Conservation (phyloP, 2,888 invertebrate genomes). For the Spatulosminthurus flaviceps region DNA sequence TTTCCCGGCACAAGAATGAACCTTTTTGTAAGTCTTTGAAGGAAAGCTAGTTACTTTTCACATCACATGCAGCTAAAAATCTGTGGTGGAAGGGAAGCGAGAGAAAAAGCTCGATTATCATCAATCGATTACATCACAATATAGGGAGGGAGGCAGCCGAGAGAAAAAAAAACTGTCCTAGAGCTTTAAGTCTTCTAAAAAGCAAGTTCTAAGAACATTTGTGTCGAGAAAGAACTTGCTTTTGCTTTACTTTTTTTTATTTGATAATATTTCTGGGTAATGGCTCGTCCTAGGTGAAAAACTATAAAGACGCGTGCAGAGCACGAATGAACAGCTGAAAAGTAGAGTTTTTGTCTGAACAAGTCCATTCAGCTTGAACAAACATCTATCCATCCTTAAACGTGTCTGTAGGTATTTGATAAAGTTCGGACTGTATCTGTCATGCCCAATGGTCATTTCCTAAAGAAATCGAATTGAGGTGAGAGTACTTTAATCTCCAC, state of each 20-base stretch:
- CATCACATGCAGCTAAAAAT: conserved; percentile 3
- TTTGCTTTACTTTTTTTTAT: too few species aligned
- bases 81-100: background rate
- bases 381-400: background rate
- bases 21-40: background rate
- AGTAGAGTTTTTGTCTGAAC: background rate
- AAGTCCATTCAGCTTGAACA: conserved; percentile 6
- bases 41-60: background rate
- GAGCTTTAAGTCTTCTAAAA: too few species aligned
- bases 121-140: conserved; percentile 29
- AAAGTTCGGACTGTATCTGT: background rate
- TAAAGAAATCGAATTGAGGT: conserved; percentile 14
- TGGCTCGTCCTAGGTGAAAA: too few species aligned
- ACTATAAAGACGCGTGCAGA: background rate
- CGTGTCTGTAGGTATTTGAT: background rate
- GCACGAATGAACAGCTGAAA: conserved; percentile 3
- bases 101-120: conserved; percentile 17
- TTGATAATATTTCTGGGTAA: too few species aligned
- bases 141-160: too few species aligned
- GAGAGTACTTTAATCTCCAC: conserved; percentile 13
- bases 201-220: too few species aligned
- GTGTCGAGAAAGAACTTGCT: too few species aligned
- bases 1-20: background rate
- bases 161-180: too few species aligned
- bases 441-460: conserved; percentile 18